Percentiles rank a stretch among this genome's conserved stretches.
These are phyloP conservation scores for Seira sanloemensis DNA, from an alignment of 2,888 invertebrate genomes.

Conservation along the genomic window DNA sequence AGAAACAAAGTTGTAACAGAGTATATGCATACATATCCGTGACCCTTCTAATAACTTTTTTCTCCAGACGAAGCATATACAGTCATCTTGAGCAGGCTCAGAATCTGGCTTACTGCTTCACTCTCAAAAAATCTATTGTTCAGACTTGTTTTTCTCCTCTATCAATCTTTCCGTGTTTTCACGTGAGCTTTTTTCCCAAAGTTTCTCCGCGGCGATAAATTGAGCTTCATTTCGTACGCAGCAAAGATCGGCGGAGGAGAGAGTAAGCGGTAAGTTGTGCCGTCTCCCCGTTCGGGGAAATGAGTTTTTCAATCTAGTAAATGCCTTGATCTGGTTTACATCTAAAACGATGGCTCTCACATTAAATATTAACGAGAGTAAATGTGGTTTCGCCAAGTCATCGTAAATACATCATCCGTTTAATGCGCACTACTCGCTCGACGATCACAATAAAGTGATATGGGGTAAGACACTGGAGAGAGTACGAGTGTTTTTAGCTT, in stretches of 20 bases:
- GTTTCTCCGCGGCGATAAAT: too few species aligned
- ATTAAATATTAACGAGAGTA: constrained; percentile 72
- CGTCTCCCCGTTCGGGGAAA: constrained; percentile 33
- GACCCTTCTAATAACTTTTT: constrained; percentile 29
- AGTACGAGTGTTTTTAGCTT: too few species aligned
- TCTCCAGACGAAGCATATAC: neutral
- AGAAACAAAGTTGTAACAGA: neutral
- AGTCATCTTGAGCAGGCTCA: neutral
- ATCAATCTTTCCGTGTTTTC: neutral
- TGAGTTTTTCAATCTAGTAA: constrained; percentile 73
- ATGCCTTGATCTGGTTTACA: constrained; percentile 74
- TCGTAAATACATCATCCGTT: constrained; percentile 72
- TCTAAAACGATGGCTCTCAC: constrained; percentile 72
- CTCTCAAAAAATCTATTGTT: neutral
- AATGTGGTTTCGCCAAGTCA: constrained; percentile 73
- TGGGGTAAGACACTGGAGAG: too few species aligned
- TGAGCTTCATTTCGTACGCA: too few species aligned
- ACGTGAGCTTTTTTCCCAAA: neutral
- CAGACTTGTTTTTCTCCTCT: neutral
- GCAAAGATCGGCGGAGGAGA: neutral
- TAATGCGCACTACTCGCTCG: constrained; percentile 44
- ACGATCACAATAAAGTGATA: too few species aligned
- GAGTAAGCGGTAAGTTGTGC: neutral
- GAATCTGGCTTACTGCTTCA: neutral
- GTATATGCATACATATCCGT: constrained; percentile 12